These are phyloP conservation scores for Rhagium mordax DNA, from an alignment of 2,888 invertebrate species.

Conservation along the genomic window DNA sequence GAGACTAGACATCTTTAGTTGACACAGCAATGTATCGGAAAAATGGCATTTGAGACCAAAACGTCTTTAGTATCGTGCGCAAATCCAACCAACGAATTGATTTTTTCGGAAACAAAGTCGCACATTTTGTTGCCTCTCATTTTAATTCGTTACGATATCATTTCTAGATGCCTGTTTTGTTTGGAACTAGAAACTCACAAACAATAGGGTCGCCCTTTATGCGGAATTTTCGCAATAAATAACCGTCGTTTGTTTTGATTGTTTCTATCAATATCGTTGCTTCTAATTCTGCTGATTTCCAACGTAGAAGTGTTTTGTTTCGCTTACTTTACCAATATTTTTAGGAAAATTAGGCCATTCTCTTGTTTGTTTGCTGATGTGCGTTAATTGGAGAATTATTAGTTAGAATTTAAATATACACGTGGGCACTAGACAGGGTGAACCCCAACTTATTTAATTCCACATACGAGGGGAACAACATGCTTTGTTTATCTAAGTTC, in stretches of 20 bases:
- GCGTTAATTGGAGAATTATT: too few relatives aligned
- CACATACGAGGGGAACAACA: too few relatives aligned
- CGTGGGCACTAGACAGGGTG: too few relatives aligned
- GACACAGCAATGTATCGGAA: neutral
- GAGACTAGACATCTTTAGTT: neutral
- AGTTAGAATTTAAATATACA: too few relatives aligned
- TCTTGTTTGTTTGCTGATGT: neutral
- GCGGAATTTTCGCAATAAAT: slow-evolving; percentile 13
- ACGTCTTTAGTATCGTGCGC: neutral
- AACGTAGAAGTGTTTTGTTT: neutral
- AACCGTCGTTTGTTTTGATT: slow-evolving; percentile 21
- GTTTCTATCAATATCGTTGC: slow-evolving; percentile 24
- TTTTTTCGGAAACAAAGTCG: slow-evolving; percentile 5
- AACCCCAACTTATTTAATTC: too few relatives aligned
- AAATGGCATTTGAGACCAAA: neutral
- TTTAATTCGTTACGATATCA: slow-evolving; percentile 16
- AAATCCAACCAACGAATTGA: neutral
- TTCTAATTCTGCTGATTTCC: neutral
- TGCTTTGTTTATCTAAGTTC: too few relatives aligned
- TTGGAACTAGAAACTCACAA: slow-evolving; percentile 27
- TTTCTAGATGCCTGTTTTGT: slow-evolving; percentile 17
- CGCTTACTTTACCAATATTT: neutral
- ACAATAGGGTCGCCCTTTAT: slow-evolving; percentile 22
- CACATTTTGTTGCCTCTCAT: slow-evolving; percentile 7
- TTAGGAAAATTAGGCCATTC: neutral